A percentile compares a stretch with the other conserved stretches of the same genome.
Evolutionary conservation across 2,888 invertebrate species (phyloP).

Genomic region (Tetramorium bicarinatum): DNA sequence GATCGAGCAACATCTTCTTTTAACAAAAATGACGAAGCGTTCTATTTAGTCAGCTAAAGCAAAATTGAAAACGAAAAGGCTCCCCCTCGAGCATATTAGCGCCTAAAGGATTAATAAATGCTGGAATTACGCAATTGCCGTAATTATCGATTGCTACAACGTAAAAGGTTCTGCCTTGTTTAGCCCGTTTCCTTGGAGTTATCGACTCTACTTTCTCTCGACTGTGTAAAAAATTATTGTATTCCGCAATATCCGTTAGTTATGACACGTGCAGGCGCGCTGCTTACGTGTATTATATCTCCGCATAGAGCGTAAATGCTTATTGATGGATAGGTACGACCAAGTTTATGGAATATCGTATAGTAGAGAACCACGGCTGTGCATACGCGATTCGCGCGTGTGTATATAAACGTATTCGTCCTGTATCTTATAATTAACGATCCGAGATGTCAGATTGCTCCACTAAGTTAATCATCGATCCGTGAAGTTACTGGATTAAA

Average conservation of each 20-base stretch:
- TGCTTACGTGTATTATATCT: slow-evolving; percentile 62
- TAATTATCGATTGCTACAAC: slow-evolving; percentile 46
- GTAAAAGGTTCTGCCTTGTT: slow-evolving; percentile 46
- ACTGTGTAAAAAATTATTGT: slow-evolving; percentile 75
- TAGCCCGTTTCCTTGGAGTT: slow-evolving; percentile 59
- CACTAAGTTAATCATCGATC: neutral
- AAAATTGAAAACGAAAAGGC: slow-evolving; percentile 3
- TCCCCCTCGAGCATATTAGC: neutral
- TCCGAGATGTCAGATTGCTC: slow-evolving; percentile 1
- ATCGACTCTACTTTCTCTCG: slow-evolving; percentile 71
- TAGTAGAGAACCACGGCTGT: neutral
- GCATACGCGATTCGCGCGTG: too few relatives aligned
- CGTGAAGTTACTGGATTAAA: neutral
- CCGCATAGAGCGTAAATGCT: slow-evolving; percentile 65
- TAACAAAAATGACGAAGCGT: neutral
- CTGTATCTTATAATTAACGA: slow-evolving; percentile 2
- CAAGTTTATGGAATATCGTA: slow-evolving; percentile 32
- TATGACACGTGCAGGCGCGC: slow-evolving; percentile 34
- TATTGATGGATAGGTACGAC: slow-evolving; percentile 65
- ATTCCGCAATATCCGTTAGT: slow-evolving; percentile 79
- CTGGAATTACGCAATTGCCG: slow-evolving; percentile 37
- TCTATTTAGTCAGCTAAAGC: neutral
- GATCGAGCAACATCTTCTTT: neutral
- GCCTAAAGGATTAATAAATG: neutral
- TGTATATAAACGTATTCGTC: neutral